phyloP scores from a whole-genome alignment of 2,888 invertebrate species.

The Caenorhabditis macrosperma region DNA sequence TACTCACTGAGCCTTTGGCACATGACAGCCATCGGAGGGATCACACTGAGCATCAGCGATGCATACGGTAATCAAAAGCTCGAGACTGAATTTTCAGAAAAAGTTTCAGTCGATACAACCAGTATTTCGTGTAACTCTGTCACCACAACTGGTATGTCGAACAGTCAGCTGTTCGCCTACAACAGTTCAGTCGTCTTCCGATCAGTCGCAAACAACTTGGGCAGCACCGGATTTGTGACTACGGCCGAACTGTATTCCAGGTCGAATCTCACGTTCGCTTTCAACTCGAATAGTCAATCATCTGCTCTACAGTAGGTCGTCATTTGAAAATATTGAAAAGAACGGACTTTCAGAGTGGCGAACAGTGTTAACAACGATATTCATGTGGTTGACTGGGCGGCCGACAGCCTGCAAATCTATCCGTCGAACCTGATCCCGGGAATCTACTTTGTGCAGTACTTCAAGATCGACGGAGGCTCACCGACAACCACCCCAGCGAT shows the following conservation, averaged over 20 bases:
- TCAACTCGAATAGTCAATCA: neutral
- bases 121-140: slow-evolving; percentile 1
- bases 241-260: neutral
- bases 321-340: neutral
- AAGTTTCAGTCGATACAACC: slow-evolving; percentile 31
- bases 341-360: neutral
- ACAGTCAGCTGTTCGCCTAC: slow-evolving; percentile 27
- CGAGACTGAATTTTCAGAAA: neutral
- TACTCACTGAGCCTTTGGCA: slow-evolving; percentile 18
- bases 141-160: slow-evolving; percentile 40
- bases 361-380: neutral
- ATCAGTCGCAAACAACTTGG: neutral
- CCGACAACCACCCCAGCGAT: neutral
- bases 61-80: slow-evolving; percentile 15
- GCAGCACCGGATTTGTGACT: slow-evolving; percentile 13
- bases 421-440: slow-evolving; percentile 7
- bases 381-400: slow-evolving; percentile 14
- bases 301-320: no score
- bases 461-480: slow-evolving; percentile 23
- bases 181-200: slow-evolving; percentile 25
- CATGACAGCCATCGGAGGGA: slow-evolving; percentile 8
- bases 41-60: slow-evolving; percentile 17
- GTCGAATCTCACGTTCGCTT: neutral
- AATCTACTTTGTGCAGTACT: slow-evolving; percentile 28
- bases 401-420: neutral